These are phyloP conservation scores for Orgyia antiqua DNA, from an alignment of 2,888 invertebrate genomes.

Conservation along the genomic window DNA sequence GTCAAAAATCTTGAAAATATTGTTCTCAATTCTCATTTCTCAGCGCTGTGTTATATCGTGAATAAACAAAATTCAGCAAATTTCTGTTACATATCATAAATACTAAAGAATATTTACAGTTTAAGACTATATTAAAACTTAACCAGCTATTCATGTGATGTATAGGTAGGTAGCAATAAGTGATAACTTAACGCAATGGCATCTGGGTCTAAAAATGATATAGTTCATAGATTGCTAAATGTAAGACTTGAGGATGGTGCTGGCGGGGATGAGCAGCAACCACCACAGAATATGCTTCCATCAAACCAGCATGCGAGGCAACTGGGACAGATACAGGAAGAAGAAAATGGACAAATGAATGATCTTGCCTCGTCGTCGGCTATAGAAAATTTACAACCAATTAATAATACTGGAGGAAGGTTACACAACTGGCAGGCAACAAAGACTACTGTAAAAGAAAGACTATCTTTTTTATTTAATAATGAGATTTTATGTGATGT, in stretches of 20 bases:
- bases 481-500: conserved; percentile 81
- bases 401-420: conserved; percentile 63
- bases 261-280: conserved; percentile 55
- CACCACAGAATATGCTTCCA: conserved; percentile 75
- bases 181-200: conserved; percentile 53
- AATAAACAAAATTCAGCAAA: too few relatives aligned
- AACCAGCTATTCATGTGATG: conserved; percentile 16
- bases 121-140: conserved; percentile 11
- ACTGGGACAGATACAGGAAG: conserved; percentile 43
- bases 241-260: conserved; percentile 54
- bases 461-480: conserved; percentile 81
- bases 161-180: conserved; percentile 38
- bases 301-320: conserved; percentile 64
- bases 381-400: conserved; percentile 60
- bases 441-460: conserved; percentile 85
- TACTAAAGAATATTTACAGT: too few relatives aligned
- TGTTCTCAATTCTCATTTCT: too few relatives aligned
- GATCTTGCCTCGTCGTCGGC: conserved; percentile 52
- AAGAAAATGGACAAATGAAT: conserved; percentile 45
- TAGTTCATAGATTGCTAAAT: conserved; percentile 57
- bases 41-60: too few relatives aligned
- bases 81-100: too few relatives aligned
- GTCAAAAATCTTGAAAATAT: too few relatives aligned
- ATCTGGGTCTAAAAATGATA: conserved; percentile 64
- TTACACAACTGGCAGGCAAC: conserved; percentile 85